A percentile compares a stretch with the other conserved stretches of the same genome.
phyloP scores from a whole-genome alignment of 2,797 vertebrate species.

The Notoglanidium macrostoma region DNA sequence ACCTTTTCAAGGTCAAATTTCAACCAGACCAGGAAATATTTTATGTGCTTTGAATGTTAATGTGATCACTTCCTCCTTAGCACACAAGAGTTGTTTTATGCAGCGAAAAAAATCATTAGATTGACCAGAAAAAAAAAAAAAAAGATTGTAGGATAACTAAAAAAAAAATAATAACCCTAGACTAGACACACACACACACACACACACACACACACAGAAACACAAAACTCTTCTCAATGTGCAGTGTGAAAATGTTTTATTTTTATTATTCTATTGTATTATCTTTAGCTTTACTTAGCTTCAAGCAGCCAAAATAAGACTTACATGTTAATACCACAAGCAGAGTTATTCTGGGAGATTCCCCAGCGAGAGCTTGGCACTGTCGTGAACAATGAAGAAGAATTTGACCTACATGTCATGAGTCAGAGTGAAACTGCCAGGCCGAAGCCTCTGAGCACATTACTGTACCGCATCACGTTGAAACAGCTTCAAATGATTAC shows the following conservation, averaged over 20 bases:
- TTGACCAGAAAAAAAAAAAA: neutral
- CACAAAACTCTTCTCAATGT: neutral
- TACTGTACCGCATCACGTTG: too few relatives aligned
- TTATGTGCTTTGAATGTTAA: neutral
- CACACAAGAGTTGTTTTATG: neutral
- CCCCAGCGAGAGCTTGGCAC: neutral
- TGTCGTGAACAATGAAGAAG: neutral
- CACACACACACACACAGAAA: too few relatives aligned
- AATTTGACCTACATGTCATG: neutral
- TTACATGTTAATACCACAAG: neutral
- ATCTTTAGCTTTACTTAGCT: neutral
- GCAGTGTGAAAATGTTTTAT: neutral
- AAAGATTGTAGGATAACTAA: neutral
- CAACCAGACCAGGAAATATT: neutral
- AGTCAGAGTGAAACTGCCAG: neutral
- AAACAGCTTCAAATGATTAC: too few relatives aligned
- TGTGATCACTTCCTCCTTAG: neutral
- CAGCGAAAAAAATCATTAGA: neutral
- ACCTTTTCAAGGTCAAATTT: neutral
- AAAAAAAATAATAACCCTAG: neutral
- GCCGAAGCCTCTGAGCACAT: neutral
- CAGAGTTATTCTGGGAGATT: too few relatives aligned
- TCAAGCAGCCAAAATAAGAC: neutral
- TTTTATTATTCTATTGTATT: too few relatives aligned
- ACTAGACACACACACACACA: neutral